Evolutionary conservation across 2,113 vertebrate species (phyloP), one percentile per base, ranked within the genome.

Genomic region (Psittacus erithacus): DNA sequence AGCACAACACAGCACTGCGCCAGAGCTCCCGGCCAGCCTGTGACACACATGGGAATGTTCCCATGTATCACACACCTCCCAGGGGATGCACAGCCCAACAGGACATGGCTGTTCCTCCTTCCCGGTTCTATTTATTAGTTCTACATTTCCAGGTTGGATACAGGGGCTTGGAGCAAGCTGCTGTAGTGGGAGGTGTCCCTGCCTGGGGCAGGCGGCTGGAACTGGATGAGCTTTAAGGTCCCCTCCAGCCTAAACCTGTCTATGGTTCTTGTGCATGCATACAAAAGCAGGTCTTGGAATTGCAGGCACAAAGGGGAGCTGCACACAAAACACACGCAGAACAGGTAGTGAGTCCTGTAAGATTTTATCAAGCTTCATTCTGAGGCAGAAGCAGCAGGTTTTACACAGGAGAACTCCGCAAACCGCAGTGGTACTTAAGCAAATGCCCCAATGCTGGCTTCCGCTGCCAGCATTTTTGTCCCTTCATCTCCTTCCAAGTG

Each of bases 1-100:
- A 76, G 68, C 74, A 82, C 60, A 87, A 90, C 88, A 84, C 49
- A 69, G 74, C 52, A 43, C 85, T 0, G 0, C 1, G 11, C 52
- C 1, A 2, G 60, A 0, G 1, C 5, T 28, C 13, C 27, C 33
- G 31, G 17, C 49, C 70, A 13, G 65, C 6, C 3, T 35, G 41
- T 33, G 35, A 60, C 67, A 35, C 22, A 2, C 0, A 0, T 4
- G 1, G 55, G 44, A 33, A 71, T 5, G 1, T 6, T 20, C 29
- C 65, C n/a, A 14, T 0, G 0, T 0, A 25, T 6, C 25, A 28
- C 41, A 74, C 39, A 53, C 4, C 27, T 29, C 77, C 17, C 4
- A 0, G 47, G 31, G 13, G 17, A 10, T 1, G 3, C 9, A 22
- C 25, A 25, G 57, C 47, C 55, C 53, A 28, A 57, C 57, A 47